Evolutionary conservation across 2,113 vertebrate genomes (phyloP).

Genomic region (Nothoprocta perdicaria): DNA sequence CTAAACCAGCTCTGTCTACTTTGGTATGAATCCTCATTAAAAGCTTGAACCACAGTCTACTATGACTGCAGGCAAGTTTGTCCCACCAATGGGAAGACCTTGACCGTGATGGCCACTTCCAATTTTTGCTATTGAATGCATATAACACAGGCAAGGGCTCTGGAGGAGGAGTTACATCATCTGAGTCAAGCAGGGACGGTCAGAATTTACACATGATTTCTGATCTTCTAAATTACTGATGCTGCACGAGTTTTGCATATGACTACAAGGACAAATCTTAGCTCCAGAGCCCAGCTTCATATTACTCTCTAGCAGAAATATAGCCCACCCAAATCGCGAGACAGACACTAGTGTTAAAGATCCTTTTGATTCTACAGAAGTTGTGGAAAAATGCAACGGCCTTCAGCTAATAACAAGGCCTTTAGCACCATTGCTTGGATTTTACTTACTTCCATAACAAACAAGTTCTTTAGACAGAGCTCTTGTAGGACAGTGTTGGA

Average conservation of each 20-base stretch:
- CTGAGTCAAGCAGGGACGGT: neutral
- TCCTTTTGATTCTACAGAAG: accelerated
- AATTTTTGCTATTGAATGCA: neutral
- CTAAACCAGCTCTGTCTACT: neutral
- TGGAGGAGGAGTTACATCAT: neutral
- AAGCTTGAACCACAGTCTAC: neutral
- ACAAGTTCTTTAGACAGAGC: neutral
- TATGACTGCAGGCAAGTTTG: neutral
- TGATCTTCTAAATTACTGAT: neutral
- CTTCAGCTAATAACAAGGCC: neutral
- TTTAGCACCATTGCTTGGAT: neutral
- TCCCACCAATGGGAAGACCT: neutral
- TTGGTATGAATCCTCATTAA: neutral
- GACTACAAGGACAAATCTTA: neutral
- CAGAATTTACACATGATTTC: neutral
- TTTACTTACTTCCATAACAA: neutral
- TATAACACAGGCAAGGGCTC: neutral
- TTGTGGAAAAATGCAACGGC: neutral
- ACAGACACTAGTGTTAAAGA: neutral
- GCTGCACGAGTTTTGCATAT: neutral
- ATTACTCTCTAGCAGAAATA: accelerated
- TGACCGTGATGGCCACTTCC: neutral
- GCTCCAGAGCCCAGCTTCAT: neutral
- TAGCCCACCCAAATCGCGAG: neutral
- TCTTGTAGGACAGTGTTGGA: neutral